Conservation (phyloP, 2,113 vertebrate species). For the Anser brachyrhynchus region DNA sequence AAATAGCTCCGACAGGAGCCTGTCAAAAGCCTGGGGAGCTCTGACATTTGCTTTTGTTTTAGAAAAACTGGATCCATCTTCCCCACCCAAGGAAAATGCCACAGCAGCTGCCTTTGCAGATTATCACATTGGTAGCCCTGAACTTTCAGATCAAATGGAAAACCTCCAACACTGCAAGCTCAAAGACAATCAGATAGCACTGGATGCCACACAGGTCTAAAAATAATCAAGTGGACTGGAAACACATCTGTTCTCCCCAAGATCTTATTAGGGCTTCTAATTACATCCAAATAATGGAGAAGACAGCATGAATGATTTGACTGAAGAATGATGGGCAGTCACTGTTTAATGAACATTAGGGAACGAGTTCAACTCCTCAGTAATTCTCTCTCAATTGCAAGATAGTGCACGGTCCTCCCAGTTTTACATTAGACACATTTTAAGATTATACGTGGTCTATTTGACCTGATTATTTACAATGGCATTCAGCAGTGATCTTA, state of each 20-base stretch:
- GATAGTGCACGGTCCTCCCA: background rate
- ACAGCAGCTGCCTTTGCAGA: background rate
- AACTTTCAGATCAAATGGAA: background rate
- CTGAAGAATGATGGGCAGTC: background rate
- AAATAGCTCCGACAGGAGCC: background rate
- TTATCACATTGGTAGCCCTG: background rate
- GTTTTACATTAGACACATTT: background rate
- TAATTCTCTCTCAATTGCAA: background rate
- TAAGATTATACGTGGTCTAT: background rate
- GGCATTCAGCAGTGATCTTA: background rate
- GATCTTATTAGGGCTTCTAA: constrained; percentile 42
- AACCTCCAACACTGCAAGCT: background rate
- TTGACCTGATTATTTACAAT: background rate
- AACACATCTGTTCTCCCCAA: background rate
- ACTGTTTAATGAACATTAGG: background rate
- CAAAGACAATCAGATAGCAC: background rate
- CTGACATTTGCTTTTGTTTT: background rate
- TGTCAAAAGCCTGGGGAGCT: background rate
- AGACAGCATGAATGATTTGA: constrained; percentile 49
- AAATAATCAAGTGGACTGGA: background rate
- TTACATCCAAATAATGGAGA: background rate
- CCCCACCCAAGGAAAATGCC: background rate
- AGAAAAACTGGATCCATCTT: background rate
- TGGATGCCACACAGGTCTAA: background rate
- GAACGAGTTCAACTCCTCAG: background rate